Percentiles rank a stretch among this genome's conserved stretches.
phyloP scores from a whole-genome alignment of 2,797 vertebrate species.

The Danio albolineatus region DNA sequence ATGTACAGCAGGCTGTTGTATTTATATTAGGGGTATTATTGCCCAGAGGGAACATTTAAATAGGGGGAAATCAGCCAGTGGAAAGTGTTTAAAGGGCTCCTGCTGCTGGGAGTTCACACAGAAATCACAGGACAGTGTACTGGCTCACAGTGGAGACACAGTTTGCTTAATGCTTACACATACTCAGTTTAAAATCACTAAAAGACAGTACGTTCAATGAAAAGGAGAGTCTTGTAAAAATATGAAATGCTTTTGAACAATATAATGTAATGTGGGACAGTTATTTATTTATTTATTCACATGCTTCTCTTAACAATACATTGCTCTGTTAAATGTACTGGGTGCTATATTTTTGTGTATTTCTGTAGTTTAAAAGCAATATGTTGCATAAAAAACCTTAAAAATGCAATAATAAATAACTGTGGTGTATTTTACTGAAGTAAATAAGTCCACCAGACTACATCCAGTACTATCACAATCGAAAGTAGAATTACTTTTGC shows the following conservation, averaged over 20 bases:
- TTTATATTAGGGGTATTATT: slow-evolving; percentile 42
- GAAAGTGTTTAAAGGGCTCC: slow-evolving; percentile 40
- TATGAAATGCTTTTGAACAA: too few relatives aligned
- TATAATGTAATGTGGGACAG: too few relatives aligned
- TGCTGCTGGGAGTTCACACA: slow-evolving; percentile 18
- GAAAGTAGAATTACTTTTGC: not conserved
- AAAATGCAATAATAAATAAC: not conserved
- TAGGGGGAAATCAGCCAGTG: slow-evolving; percentile 38
- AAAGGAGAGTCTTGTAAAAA: too few relatives aligned
- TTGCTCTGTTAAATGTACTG: not conserved
- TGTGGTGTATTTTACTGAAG: not conserved
- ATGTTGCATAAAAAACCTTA: not conserved
- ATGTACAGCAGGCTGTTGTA: slow-evolving; percentile 40
- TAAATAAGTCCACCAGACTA: slow-evolving; percentile 1
- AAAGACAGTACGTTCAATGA: too few relatives aligned
- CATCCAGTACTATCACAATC: slow-evolving; percentile 9
- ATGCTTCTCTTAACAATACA: not conserved
- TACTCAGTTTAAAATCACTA: not conserved
- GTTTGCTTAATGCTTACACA: slow-evolving; percentile 8
- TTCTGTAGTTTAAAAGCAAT: not conserved
- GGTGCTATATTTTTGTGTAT: not conserved
- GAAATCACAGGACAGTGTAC: slow-evolving; percentile 20
- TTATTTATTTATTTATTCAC: too few relatives aligned
- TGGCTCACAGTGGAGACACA: slow-evolving; percentile 3
- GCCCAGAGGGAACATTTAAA: slow-evolving; percentile 41